These are phyloP conservation scores for Turnix velox DNA, from an alignment of 2,113 vertebrate species.

Conservation along the genomic window DNA sequence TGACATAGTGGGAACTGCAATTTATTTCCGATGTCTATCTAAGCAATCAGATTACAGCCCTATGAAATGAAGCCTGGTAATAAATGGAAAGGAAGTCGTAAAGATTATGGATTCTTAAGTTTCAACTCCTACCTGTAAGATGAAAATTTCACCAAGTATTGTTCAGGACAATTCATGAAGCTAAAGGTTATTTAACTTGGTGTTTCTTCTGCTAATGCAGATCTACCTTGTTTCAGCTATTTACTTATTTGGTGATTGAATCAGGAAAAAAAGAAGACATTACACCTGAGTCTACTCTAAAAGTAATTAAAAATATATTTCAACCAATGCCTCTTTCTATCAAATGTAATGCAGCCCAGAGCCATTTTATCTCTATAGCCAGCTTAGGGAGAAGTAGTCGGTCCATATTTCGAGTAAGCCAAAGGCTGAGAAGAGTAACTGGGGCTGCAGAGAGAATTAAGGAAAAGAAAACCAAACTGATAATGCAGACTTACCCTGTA, in stretches of 20 bases:
- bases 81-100: neutral
- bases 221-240: neutral
- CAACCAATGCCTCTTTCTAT: neutral
- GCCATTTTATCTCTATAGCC: neutral
- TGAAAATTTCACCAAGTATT: neutral
- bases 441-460: neutral
- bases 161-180: neutral
- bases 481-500: neutral
- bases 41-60: neutral
- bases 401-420: neutral
- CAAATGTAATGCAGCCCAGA: neutral
- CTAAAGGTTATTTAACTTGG: neutral
- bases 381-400: neutral
- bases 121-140: neutral
- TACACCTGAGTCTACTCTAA: neutral
- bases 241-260: neutral
- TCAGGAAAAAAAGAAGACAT: neutral
- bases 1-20: neutral
- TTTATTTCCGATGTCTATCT: neutral
- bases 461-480: accelerated
- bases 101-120: neutral
- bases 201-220: neutral
- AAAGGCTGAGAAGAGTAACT: neutral
- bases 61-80: neutral
- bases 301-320: neutral